Evolutionary conservation across 2,888 invertebrate genomes (phyloP).

Genomic region (Nomada lathburiana): DNA sequence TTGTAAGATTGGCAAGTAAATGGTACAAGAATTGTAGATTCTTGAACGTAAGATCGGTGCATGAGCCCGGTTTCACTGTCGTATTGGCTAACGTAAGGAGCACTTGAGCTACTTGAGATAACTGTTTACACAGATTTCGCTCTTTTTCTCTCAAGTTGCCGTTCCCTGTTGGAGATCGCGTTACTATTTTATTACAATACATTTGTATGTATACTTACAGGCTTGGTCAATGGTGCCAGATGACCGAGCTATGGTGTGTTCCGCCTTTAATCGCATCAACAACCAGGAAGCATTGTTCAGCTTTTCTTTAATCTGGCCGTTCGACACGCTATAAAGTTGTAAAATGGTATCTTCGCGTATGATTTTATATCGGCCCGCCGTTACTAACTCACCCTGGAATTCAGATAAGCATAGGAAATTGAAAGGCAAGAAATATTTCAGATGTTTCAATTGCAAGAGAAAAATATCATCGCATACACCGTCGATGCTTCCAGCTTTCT

Average conservation of each 20-base stretch:
- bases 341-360: slow-evolving; percentile 79
- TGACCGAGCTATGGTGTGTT: slow-evolving; percentile 69
- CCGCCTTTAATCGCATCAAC: slow-evolving; percentile 78
- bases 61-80: slow-evolving; percentile 85
- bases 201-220: slow-evolving; percentile 58
- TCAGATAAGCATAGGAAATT: not conserved
- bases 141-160: slow-evolving; percentile 85
- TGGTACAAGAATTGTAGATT: slow-evolving; percentile 86
- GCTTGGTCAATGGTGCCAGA: slow-evolving; percentile 71
- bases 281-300: slow-evolving; percentile 78
- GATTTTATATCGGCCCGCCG: slow-evolving; percentile 77
- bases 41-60: slow-evolving; percentile 86
- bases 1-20: slow-evolving; percentile 86
- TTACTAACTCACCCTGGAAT: slow-evolving; percentile 59
- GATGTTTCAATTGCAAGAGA: not conserved
- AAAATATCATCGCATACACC: slow-evolving; percentile 77
- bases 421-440: not conserved
- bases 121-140: slow-evolving; percentile 86
- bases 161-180: slow-evolving; percentile 13
- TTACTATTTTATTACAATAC: not conserved
- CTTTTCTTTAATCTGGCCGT: slow-evolving; percentile 81
- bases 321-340: slow-evolving; percentile 82
- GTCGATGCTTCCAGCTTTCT: slow-evolving; percentile 83
- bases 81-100: slow-evolving; percentile 85
- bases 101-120: slow-evolving; percentile 86